These are phyloP conservation scores for Tragelaphus imberbis DNA, from an alignment of 2,113 vertebrate genomes.

Conservation along the genomic window DNA sequence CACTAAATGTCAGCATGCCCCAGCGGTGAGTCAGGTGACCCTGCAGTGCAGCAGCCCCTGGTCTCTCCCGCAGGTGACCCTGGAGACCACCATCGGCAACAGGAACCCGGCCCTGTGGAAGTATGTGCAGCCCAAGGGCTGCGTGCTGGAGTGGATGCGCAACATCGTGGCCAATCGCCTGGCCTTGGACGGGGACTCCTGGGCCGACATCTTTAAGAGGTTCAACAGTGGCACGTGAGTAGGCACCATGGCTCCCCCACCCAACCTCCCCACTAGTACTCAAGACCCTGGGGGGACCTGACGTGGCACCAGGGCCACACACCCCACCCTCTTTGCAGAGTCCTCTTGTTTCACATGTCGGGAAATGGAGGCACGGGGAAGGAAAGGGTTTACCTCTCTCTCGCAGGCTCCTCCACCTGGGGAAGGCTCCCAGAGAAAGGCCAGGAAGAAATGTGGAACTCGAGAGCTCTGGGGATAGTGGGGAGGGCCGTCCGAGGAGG, in stretches of 20 bases:
- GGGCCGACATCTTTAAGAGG: conserved; percentile 84
- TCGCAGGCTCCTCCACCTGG: neutral
- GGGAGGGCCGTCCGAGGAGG: neutral
- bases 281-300: neutral
- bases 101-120: conserved; percentile 89
- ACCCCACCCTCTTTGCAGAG: neutral
- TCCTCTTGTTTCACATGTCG: neutral
- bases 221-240: conserved; percentile 98
- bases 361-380: neutral
- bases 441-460: neutral
- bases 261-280: too few relatives aligned
- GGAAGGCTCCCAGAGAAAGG: neutral
- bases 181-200: conserved; percentile 82
- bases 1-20: neutral
- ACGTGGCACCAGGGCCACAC: neutral
- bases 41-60: neutral
- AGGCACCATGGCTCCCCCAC: accelerated
- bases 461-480: neutral
- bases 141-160: conserved; percentile 92
- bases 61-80: conserved; percentile 81
- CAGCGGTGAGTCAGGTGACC: neutral
- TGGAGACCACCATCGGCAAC: conserved; percentile 97
- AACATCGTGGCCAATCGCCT: conserved; percentile 93
- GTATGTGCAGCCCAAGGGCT: conserved; percentile 82
- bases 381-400: neutral